Evolutionary conservation across 64 coral and sea anemone genomes (phyloP).

Genomic region (Actinia tenebrosa): DNA sequence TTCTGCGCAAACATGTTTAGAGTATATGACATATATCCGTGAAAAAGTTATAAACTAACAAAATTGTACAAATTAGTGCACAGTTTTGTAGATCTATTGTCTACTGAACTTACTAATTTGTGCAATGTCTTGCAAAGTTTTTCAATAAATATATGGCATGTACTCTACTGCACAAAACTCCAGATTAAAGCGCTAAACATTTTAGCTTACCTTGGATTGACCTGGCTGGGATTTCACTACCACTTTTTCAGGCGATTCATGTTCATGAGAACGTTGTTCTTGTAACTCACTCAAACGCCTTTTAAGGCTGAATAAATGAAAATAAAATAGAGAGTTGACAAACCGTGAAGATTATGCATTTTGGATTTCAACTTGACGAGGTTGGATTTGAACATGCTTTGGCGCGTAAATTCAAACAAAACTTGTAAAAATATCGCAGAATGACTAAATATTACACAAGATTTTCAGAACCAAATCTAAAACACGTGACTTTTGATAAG

Average conservation of each 20-base stretch:
- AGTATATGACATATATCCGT: too few relatives aligned
- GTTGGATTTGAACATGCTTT: not conserved
- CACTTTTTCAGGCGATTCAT: not conserved
- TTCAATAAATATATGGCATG: too few relatives aligned
- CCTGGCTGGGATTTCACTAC: not conserved
- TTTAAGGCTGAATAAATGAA: not conserved
- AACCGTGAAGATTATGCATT: not conserved
- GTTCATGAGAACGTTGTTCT: not conserved
- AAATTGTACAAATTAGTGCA: too few relatives aligned
- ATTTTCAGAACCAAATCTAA: not conserved
- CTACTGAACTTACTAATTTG: too few relatives aligned
- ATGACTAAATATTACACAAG: not conserved
- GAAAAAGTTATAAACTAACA: too few relatives aligned
- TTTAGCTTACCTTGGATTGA: not conserved
- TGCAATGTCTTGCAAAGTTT: too few relatives aligned
- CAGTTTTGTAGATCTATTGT: too few relatives aligned
- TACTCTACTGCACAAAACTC: not conserved
- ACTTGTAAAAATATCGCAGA: not conserved
- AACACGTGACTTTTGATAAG: not conserved
- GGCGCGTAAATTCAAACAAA: not conserved
- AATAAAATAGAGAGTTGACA: not conserved
- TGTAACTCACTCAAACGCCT: not conserved
- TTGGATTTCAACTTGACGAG: not conserved
- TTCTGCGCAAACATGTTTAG: too few relatives aligned
- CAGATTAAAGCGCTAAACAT: not conserved